Evolutionary conservation across 2,888 invertebrate genomes (phyloP), one percentile per base, ranked within the genome.

Genomic region (Lycia hirtaria): DNA sequence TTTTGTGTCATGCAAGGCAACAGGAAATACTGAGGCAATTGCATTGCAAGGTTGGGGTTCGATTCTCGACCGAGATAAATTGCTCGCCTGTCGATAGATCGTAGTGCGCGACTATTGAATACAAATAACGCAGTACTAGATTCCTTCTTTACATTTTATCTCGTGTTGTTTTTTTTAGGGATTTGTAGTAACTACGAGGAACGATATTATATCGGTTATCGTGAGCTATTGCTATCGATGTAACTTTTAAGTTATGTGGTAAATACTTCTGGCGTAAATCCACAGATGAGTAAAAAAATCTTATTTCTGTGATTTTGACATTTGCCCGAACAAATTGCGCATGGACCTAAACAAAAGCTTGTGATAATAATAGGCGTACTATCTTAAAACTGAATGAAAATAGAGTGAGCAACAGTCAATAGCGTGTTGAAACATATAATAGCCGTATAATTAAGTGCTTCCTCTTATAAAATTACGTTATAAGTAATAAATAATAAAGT

Each of bases 71-170:
- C 43, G 73, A 86, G 83, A 88, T 90, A 88, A 88, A 88, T 88
- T 81, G 81, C 68, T 62, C 44, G 57, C 78, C 80, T 81, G 85
- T 85, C 87, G 78, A 85, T 88, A 81, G 77, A 82, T 80, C 73
- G 74, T 84, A 84, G 82, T 90, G 73, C 71, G 72, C 78, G 80
- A 78, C 80, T 81, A 81, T 86, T 86, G 91, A 85, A 92, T 90
- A 87, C 88, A 85, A 90, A 89, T 89, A 24, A 4, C 15, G 5
- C 1, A 3, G 33, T 24, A 20, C 6, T 1, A 15, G 15, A 6
- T 15, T 6, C 15, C 4, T 15, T 30, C 10, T n/a, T 30, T n/a
- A 12, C 30, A 30, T 12, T 30, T 24, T 24, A 7, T 7, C 24
- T 24, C 24, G 5, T 24, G 24, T 24, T 22, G 6, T 22, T 4